Base-by-base conservation (phyloP, 2,113 vertebrate genomes). In the Chamaetylas fuelleborni region DNA sequence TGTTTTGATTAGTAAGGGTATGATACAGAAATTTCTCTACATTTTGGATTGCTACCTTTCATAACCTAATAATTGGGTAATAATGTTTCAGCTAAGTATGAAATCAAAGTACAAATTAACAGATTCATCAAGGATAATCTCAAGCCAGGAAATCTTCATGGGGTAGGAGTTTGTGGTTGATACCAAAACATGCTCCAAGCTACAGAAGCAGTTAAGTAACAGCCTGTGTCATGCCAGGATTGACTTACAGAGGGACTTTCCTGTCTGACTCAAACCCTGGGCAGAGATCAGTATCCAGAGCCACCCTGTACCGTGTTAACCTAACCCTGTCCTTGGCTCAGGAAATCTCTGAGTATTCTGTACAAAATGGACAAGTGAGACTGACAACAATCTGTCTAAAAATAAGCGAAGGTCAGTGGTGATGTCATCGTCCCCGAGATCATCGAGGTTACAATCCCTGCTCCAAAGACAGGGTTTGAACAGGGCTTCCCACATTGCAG, bases 391-490 rank as follows among this genome's bases (percentile, higher is more conserved):
- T 64, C 40, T 77, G 40, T 69, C 76, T 88, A 90, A 95, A 95
- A 95, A 85, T 94, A 93, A 90, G 33, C 16, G 53, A 93, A 96
- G 82, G 85, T 92, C 79, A 47, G 78, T 26, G 29, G 53, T 94
- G 74, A 76, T 82, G 61, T 85, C 86, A 92, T 67, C 2, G 20
- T 92, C 70, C 50, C 34, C 24, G 26, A 81, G 51, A 79, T 76
- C 61, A 51, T 7, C 0, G 16, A 88, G 61, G 57, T 88, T 79
- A 77, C 36, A 90, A 12, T 64, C 51, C 34, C 25, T 48, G 31
- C 47, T 92, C 33, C 34, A 80, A 57, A 64, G 43, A 62, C 1
- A 5, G 34, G 74, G 42, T 66, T 33, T 69, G 64, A 80, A 43
- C 47, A 79, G 62, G 43, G 16, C 18, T 71, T 85, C 61, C 61